These are phyloP conservation scores for Semibalanus balanoides DNA, from an alignment of 1,140 invertebrate species.

Conservation along the genomic window DNA sequence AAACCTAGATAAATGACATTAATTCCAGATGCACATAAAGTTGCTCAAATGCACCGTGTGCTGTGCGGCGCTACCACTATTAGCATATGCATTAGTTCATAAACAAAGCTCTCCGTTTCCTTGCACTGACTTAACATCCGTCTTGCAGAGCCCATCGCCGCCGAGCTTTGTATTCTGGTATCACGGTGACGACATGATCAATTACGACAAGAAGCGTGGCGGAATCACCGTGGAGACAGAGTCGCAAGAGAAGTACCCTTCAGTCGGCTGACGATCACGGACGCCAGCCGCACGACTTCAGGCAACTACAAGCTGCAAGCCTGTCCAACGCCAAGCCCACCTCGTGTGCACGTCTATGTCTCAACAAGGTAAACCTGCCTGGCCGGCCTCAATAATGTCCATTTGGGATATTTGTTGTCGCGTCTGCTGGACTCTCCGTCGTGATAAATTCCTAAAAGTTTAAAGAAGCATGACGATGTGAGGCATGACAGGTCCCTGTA, in stretches of 20 bases:
- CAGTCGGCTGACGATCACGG: slow-evolving; percentile 20
- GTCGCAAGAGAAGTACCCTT: slow-evolving; percentile 28
- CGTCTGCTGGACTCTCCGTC: no score
- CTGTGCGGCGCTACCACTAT: no score
- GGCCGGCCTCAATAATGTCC: no score
- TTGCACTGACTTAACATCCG: background rate
- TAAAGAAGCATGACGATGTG: no score
- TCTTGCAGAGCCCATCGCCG: slow-evolving; percentile 28
- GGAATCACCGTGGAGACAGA: slow-evolving; percentile 73
- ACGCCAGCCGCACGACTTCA: slow-evolving; percentile 35
- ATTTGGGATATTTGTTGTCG: no score
- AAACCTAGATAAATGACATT: no score
- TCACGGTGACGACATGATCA: slow-evolving; percentile 82
- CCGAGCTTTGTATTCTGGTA: slow-evolving; percentile 39
- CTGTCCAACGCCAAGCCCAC: slow-evolving; percentile 61
- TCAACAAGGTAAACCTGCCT: slow-evolving; percentile 73
- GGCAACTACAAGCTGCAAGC: slow-evolving; percentile 59
- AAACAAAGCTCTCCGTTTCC: no score
- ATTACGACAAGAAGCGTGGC: slow-evolving; percentile 69
- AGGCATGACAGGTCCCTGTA: no score
- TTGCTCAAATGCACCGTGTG: no score
- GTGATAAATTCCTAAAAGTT: no score
- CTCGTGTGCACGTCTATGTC: slow-evolving; percentile 59
- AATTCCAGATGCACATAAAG: no score
- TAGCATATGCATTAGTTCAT: no score